These are phyloP conservation scores for Rhyacophila brunnea DNA, from an alignment of 1,140 invertebrate genomes.

Conservation along the genomic window DNA sequence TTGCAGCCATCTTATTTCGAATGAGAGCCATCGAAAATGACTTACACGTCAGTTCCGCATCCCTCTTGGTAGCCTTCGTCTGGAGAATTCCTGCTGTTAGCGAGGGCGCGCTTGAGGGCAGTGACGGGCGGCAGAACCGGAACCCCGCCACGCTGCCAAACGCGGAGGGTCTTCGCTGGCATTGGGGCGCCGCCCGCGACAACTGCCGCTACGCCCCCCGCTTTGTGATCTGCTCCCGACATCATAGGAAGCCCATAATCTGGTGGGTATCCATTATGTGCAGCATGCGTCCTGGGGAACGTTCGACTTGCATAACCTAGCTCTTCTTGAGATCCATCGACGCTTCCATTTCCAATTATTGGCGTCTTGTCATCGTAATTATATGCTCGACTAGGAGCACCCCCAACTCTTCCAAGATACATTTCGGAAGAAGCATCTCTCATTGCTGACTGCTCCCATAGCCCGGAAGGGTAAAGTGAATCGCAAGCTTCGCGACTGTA, in stretches of 20 bases:
- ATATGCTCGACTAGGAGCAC: constrained; percentile 54
- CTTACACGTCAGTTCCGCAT: constrained; percentile 83
- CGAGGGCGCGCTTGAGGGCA: constrained; percentile 73
- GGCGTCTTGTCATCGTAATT: constrained; percentile 72
- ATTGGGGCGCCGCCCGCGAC: constrained; percentile 45
- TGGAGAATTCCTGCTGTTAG: constrained; percentile 76
- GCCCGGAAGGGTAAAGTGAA: constrained; percentile 68
- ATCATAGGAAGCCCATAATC: constrained; percentile 77
- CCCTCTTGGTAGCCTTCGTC: constrained; percentile 91
- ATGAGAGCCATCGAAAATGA: constrained; percentile 1
- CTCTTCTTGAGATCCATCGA: constrained; percentile 57
- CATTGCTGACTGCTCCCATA: constrained; percentile 62
- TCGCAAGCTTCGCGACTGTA: constrained; percentile 68
- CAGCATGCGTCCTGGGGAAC: constrained; percentile 52
- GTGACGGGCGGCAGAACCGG: constrained; percentile 80
- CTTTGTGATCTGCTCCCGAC: constrained; percentile 42
- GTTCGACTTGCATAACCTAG: constrained; percentile 57
- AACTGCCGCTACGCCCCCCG: constrained; percentile 41
- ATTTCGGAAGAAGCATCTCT: constrained; percentile 49
- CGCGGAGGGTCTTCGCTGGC: constrained; percentile 74
- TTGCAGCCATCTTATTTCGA: too few species aligned
- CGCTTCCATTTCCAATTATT: constrained; percentile 65
- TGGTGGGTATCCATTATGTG: constrained; percentile 61
- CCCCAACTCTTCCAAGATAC: constrained; percentile 54
- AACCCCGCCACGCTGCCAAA: constrained; percentile 82